A percentile compares a stretch with the other conserved stretches of the same genome.
These are phyloP conservation scores for Rhamphomyia laevipes DNA, from an alignment of 2,888 invertebrate species.

Conservation along the genomic window DNA sequence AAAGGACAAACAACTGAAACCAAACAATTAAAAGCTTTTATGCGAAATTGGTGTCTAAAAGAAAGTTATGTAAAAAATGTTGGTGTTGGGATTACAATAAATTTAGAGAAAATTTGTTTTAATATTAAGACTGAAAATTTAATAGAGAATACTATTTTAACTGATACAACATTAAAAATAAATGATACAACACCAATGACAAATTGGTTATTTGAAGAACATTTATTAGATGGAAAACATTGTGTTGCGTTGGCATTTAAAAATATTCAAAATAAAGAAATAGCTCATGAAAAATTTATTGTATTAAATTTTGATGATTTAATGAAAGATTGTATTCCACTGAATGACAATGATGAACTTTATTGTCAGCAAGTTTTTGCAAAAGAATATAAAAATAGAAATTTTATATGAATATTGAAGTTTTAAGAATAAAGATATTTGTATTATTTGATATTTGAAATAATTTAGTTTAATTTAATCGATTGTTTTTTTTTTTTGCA, in stretches of 20 bases:
- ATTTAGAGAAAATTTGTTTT: constrained; percentile 68
- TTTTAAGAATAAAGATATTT: no score
- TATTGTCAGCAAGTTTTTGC: constrained; percentile 47
- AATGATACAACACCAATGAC: constrained; percentile 45
- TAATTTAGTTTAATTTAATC: no score
- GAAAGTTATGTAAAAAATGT: constrained; percentile 90
- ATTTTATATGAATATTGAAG: neutral
- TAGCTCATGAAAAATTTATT: constrained; percentile 35
- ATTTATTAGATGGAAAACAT: constrained; percentile 60
- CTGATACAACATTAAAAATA: constrained; percentile 55
- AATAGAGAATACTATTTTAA: constrained; percentile 37
- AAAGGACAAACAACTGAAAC: constrained; percentile 42
- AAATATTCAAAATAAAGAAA: constrained; percentile 24
- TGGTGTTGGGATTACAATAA: constrained; percentile 71
- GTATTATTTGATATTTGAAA: no score
- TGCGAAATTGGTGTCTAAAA: constrained; percentile 85
- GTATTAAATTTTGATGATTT: constrained; percentile 49
- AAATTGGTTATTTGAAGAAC: constrained; percentile 75
- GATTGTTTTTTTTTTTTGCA: no score
- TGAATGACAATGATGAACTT: constrained; percentile 40
- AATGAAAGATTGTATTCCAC: constrained; percentile 41
- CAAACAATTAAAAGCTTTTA: constrained; percentile 68
- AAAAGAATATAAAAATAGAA: constrained; percentile 40
- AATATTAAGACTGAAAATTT: constrained; percentile 45
- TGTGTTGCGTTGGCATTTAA: constrained; percentile 63